phyloP scores from a whole-genome alignment of 2,888 invertebrate species.

The Microlaimidae sp. region DNA sequence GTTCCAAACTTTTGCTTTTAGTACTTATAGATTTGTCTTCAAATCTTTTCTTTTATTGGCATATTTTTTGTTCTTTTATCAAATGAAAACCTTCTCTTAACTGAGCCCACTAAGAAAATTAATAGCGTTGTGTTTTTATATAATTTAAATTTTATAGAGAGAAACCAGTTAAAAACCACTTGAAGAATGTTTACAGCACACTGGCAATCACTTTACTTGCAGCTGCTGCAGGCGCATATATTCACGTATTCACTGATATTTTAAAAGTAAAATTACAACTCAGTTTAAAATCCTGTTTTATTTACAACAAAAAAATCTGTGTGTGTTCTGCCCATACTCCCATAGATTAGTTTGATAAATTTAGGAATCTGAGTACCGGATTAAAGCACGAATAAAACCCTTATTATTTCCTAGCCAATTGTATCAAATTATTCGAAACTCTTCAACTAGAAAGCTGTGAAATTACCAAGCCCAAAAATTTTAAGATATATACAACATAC shows the following conservation, averaged over 20 bases:
- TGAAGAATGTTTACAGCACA: constrained; percentile 84
- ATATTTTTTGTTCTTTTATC: background rate
- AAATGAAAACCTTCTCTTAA: background rate
- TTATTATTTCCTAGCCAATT: background rate
- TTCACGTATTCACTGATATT: constrained; percentile 59
- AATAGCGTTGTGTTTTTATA: too few species aligned
- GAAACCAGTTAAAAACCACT: constrained; percentile 62
- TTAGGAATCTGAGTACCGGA: background rate
- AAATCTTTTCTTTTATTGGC: background rate
- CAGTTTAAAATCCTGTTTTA: background rate
- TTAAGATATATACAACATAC: too few species aligned
- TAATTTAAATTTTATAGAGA: constrained; percentile 57
- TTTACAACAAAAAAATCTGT: constrained; percentile 2
- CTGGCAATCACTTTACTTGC: constrained; percentile 59
- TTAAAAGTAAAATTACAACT: constrained; percentile 35
- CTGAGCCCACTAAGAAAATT: too few species aligned
- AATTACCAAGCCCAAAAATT: too few species aligned
- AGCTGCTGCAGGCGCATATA: constrained; percentile 61
- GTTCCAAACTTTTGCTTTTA: too few species aligned
- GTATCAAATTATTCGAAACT: too few species aligned
- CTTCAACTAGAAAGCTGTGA: too few species aligned
- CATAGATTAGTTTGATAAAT: background rate
- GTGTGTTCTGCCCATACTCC: background rate
- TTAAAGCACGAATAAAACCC: background rate
- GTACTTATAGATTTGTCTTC: too few species aligned